Conservation (phyloP, 2,797 vertebrate species). For the Anisognathus igniventris region DNA sequence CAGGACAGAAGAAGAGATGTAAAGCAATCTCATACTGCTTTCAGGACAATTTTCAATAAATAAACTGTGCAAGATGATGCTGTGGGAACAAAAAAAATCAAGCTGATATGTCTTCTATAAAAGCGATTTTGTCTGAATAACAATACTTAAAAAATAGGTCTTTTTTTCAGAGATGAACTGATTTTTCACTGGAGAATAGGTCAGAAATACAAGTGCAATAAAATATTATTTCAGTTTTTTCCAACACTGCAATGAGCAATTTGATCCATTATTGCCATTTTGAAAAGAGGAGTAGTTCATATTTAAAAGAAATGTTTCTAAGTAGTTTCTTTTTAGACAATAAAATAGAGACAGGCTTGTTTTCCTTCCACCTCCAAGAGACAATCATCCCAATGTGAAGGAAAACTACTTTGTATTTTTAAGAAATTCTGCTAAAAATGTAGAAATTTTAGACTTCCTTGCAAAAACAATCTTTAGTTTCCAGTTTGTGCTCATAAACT, state of each 20-base stretch:
- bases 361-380: slow-evolving; percentile 49
- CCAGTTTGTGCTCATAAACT: slow-evolving; percentile 53
- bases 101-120: neutral
- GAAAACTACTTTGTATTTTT: slow-evolving; percentile 63
- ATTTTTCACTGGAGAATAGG: neutral
- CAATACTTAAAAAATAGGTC: neutral
- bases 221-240: neutral
- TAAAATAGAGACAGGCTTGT: slow-evolving; percentile 24
- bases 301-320: slow-evolving; percentile 42
- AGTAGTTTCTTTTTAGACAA: neutral
- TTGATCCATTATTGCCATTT: slow-evolving; percentile 5
- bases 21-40: neutral
- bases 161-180: neutral
- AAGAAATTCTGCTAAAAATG: slow-evolving; percentile 52
- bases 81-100: neutral
- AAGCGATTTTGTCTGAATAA: neutral
- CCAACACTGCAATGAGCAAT: neutral
- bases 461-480: slow-evolving; percentile 56
- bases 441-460: slow-evolving; percentile 47
- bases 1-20: neutral
- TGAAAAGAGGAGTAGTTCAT: neutral
- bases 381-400: slow-evolving; percentile 47
- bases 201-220: neutral
- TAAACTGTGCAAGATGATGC: neutral
- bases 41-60: neutral